Evolutionary conservation across 2,113 vertebrate genomes (phyloP), one percentile per base, ranked within the genome.

Genomic region (Caloenas nicobarica): DNA sequence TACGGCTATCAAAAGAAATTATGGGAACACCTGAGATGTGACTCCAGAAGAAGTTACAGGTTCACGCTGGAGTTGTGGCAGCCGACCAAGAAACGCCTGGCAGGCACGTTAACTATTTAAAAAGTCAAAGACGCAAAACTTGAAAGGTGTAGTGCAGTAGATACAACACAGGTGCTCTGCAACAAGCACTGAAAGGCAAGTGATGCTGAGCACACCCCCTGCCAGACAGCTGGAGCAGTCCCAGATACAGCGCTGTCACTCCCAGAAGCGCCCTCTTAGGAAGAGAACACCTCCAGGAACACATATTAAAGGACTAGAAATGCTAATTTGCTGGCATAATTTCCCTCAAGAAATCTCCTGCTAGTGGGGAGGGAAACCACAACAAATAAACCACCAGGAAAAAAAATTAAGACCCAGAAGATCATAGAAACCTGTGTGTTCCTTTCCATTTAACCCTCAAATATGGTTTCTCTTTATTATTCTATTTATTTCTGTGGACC

Each of bases 241-340:
- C 90, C 96, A 93, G 60, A 34, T 86, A 51, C 4, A 50, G 91
- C 95, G 93, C 88, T 96, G 95, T 77, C 94, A 81, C 93, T 97
- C 94, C 54, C 97, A 97, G 78, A 88, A 98, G 85, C 64, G 88
- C 88, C 97, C 91, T 97, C 93, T 79, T 86, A 92, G 94, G 95
- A 97, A 97, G 93, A 95, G 51, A 89, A 62, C 58, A 97, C 95
- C 97, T 98, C 97, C 97, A 98, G 97, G 96, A 98, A 98, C 58
- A 73, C 85, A 58, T 96, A 91, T 93, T 91, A 93, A 78, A 97
- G 88, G 93, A 93, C 92, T 95, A 81, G 85, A 98, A 98, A 97
- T 96, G 96, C 69, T 97, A 98, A 98, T 97, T 53, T 84, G 33
- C 58, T 98, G 97, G 97, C 97, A 97, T 44, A 40, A 56, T 92